These are phyloP conservation scores for Drosophila nigrodunni DNA, from an alignment of 1,140 invertebrate genomes.

Conservation along the genomic window DNA sequence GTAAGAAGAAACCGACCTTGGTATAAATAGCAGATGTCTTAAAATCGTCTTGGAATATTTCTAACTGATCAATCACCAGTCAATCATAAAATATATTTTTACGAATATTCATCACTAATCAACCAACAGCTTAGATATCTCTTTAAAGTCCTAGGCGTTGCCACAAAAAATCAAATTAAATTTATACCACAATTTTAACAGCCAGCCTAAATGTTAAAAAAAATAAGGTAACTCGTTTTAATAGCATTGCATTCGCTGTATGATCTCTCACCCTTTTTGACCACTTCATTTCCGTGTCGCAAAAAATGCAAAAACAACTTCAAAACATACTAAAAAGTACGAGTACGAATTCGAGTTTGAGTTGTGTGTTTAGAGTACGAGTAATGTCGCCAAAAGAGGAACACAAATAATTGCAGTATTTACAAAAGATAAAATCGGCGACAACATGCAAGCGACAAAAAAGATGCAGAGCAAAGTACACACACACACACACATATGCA, in stretches of 20 bases:
- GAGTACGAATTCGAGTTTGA: too few species aligned
- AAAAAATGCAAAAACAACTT: slow-evolving; percentile 11
- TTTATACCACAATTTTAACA: too few species aligned
- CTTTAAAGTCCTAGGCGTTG: background rate
- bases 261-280: background rate
- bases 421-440: slow-evolving; percentile 82
- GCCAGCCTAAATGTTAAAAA: too few species aligned
- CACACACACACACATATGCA: slow-evolving; percentile 1
- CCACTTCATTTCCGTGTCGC: slow-evolving; percentile 25
- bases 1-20: too few species aligned
- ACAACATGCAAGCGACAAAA: slow-evolving; percentile 67
- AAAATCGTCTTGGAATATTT: too few species aligned
- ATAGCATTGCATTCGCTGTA: background rate
- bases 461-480: slow-evolving; percentile 21
- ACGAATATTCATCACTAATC: too few species aligned
- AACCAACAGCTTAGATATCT: background rate
- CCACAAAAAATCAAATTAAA: background rate
- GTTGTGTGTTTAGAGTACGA: background rate
- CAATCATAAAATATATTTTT: too few species aligned
- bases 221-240: slow-evolving; percentile 6
- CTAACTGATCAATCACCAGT: too few species aligned
- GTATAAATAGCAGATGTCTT: too few species aligned
- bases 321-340: background rate
- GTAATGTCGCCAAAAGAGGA: slow-evolving; percentile 77
- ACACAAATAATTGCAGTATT: slow-evolving; percentile 82